Base-by-base conservation (phyloP, 37 sponge, comb jelly and placozoan genomes). In the Axinella damicornis region DNA sequence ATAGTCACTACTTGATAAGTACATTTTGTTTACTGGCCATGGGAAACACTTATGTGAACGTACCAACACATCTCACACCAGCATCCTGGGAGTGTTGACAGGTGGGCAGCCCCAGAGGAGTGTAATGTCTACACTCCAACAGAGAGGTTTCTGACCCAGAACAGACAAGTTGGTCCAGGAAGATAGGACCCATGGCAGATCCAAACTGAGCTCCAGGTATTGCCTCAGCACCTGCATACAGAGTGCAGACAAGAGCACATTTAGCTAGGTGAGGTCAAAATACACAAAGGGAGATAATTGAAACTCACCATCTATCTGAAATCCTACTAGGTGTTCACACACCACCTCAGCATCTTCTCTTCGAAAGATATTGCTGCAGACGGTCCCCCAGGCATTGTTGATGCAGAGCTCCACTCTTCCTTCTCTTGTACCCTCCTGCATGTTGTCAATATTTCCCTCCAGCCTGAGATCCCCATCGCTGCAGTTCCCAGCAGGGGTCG, bases 81-180 rank as follows among this genome's bases (percentile, higher is more conserved):
- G 65, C 86, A 70, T 85, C 86, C 46, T 78, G 34, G 27, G 46
- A 38, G 40, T 85, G 86, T n/a, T 57, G 27, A 77, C 86, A 85
- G 21, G 63, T 22, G 53, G 31, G 24, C 17, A 84, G 65, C 17
- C 83, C 83, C 5, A 71, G 24, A 22, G 60, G 39, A 27, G 4
- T n/a, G 4, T 17, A 25, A 12, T 28, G 6, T 66, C 54, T 39
- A 57, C 74, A 71, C 0, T 73, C 74, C 25, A 63, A n/a, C 4
- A 83, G 74, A 5, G 20, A 2, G 24, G 31, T 30, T 34, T 83
- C 83, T 28, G 73, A 31, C 31, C 60, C 73, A 15, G 31, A 22
- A 38, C 83, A 83, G 27, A 20, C 4, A 25, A 73, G 74, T 39
- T 73, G 19, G 28, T 62, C 64, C 53, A 83, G 54, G 53, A 64